These are phyloP conservation scores for Eugnorisma glareosa DNA, from an alignment of 2,888 invertebrate genomes.

Conservation along the genomic window DNA sequence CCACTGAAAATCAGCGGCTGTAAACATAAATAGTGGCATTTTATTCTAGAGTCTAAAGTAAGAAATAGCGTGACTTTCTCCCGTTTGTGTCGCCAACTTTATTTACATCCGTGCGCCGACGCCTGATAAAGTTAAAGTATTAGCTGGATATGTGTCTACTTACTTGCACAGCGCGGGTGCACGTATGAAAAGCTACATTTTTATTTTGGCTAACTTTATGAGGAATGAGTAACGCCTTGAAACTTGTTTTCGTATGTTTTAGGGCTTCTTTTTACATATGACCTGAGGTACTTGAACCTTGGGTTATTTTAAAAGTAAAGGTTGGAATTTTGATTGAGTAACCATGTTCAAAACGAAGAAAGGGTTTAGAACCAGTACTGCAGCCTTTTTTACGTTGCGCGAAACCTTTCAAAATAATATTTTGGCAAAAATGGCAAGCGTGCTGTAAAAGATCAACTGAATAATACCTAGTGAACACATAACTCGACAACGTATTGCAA, in stretches of 20 bases:
- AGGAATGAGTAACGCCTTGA: background rate
- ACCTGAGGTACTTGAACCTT: background rate
- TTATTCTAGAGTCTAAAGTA: constrained; percentile 56
- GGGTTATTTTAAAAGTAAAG: background rate
- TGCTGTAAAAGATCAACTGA: constrained; percentile 34
- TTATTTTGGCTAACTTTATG: constrained; percentile 44
- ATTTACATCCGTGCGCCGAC: constrained; percentile 70
- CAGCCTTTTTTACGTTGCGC: background rate
- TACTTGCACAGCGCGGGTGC: constrained; percentile 34
- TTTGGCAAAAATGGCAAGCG: constrained; percentile 25
- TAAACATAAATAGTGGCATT: constrained; percentile 61
- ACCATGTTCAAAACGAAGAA: background rate
- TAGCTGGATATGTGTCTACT: constrained; percentile 57
- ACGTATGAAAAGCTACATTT: constrained; percentile 48
- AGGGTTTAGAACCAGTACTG: background rate
- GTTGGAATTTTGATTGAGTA: background rate
- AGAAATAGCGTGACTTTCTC: constrained; percentile 68
- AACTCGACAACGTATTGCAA: constrained; percentile 50
- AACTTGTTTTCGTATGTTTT: constrained; percentile 9
- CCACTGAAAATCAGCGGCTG: constrained; percentile 53
- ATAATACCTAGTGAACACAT: constrained; percentile 45
- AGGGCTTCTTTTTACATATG: constrained; percentile 8
- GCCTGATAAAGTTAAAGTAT: constrained; percentile 71
- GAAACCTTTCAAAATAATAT: background rate
- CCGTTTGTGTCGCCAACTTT: constrained; percentile 68